These are phyloP conservation scores for Stomorhina lunata DNA, from an alignment of 2,888 invertebrate genomes.

Conservation along the genomic window DNA sequence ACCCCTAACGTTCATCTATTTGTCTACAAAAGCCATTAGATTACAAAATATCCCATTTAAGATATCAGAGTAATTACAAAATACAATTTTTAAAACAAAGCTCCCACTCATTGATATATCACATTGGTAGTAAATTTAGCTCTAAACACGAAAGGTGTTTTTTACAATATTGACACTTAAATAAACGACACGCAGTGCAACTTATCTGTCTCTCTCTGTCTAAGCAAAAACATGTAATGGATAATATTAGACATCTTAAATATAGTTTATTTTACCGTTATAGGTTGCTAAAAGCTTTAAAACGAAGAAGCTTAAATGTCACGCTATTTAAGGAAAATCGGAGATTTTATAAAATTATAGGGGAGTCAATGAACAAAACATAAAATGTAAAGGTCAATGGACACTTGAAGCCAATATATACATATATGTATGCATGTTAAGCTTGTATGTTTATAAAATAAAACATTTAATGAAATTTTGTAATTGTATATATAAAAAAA, in stretches of 20 bases:
- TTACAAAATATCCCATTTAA: not conserved
- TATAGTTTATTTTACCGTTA: not conserved
- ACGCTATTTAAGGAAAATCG: slow-evolving; percentile 47
- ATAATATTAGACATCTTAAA: slow-evolving; percentile 8
- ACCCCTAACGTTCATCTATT: not conserved
- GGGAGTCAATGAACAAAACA: not conserved
- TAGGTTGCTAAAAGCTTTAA: not conserved
- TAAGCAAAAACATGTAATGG: not conserved
- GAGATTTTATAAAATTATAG: not conserved
- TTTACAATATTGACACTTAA: slow-evolving; percentile 16
- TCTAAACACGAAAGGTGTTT: slow-evolving; percentile 9
- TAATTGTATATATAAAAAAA: not conserved
- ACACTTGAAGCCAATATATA: not conserved
- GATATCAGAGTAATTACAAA: not conserved
- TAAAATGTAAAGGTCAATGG: slow-evolving; percentile 30
- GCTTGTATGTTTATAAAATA: no score
- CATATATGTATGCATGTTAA: no score
- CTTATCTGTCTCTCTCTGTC: no score
- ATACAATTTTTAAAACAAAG: not conserved
- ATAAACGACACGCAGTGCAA: slow-evolving; percentile 27
- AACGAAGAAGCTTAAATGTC: slow-evolving; percentile 48
- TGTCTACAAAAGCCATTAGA: not conserved
- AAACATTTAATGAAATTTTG: not conserved
- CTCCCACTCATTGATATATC: no score
- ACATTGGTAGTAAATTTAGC: not conserved